Evolutionary conservation across 2,888 invertebrate genomes (phyloP), one percentile per base, ranked within the genome.

Genomic region (Blastobasis adustella): DNA sequence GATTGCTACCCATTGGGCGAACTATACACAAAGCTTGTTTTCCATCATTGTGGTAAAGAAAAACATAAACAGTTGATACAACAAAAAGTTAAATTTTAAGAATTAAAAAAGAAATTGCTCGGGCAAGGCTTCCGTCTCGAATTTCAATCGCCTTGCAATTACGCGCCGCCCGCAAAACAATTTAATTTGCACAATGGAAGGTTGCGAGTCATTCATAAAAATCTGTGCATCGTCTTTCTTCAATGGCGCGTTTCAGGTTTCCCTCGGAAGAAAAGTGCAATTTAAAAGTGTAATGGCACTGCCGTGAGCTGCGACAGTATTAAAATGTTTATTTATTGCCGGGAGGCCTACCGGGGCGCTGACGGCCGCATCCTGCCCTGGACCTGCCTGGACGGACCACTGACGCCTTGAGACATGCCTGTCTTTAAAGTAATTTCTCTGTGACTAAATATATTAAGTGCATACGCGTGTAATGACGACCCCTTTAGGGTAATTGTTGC

Each of bases 321-420:
- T 67, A 65, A 66, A 72, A 74, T 76, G 70, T 77, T 76, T 75
- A 76, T 78, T 73, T 76, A 76, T 71, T 67, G 64, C 61, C 51
- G 63, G 67, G 69, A 64, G 62, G 65, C 57, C 62, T 60, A 58
- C 66, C 60, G 57, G 52, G 61, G 61, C 62, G 60, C 60, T 68
- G 79, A 76, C 67, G 67, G 66, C 60, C 68, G 70, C 69, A 74
- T 50, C 50, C 50, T 46, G 50, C 51, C 51, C 49, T 55, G 49
- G 49, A 57, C 23, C 23, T 23, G 23, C 23, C 23, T 23, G 23
- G 23, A 23, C 23, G 23, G 23, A 23, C 23, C 50, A 49, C 46
- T 47, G 53, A 54, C 51, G 44, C 49, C 43, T 38, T 51, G 46
- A 47, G 47, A 40, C 45, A 44, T 38, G 49, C 50, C 50, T 45